These are phyloP conservation scores for Teleogryllus occipitalis DNA, from an alignment of 1,140 invertebrate species.

Conservation along the genomic window DNA sequence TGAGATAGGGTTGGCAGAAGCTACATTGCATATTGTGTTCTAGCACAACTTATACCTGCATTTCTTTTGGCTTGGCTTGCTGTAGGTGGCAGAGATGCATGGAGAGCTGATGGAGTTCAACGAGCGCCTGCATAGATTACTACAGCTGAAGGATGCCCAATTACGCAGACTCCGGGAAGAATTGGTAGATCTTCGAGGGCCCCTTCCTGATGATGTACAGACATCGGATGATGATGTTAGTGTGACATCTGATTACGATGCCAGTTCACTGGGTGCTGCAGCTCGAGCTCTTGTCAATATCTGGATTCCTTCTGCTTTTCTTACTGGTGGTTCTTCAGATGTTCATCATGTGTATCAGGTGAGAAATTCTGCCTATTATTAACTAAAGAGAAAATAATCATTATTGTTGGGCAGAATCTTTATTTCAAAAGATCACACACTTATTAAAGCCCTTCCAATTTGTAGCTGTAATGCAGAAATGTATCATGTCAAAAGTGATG, in stretches of 20 bases:
- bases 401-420: too few relatives aligned
- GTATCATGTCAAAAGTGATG: too few relatives aligned
- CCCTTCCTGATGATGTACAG: slow-evolving; percentile 43
- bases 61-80: too few relatives aligned
- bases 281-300: slow-evolving; percentile 64
- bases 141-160: slow-evolving; percentile 52
- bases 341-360: slow-evolving; percentile 86
- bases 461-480: too few relatives aligned
- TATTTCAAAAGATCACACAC: too few relatives aligned
- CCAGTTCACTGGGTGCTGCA: slow-evolving; percentile 24
- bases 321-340: slow-evolving; percentile 66
- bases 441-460: too few relatives aligned
- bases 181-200: slow-evolving; percentile 60
- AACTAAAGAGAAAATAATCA: too few relatives aligned
- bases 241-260: slow-evolving; percentile 26
- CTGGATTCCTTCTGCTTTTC: slow-evolving; percentile 84
- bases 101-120: slow-evolving; percentile 93
- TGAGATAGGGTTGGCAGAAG: too few relatives aligned
- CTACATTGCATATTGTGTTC: too few relatives aligned
- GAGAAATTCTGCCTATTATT: slow-evolving; percentile 18
- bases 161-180: slow-evolving; percentile 55
- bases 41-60: too few relatives aligned
- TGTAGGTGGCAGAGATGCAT: slow-evolving; percentile 88
- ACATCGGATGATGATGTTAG: slow-evolving; percentile 32
- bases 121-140: slow-evolving; percentile 48